Evolutionary conservation across 2,797 vertebrate genomes (phyloP), one percentile per base, ranked within the genome.

Genomic region (Gymnodraco acuticeps): DNA sequence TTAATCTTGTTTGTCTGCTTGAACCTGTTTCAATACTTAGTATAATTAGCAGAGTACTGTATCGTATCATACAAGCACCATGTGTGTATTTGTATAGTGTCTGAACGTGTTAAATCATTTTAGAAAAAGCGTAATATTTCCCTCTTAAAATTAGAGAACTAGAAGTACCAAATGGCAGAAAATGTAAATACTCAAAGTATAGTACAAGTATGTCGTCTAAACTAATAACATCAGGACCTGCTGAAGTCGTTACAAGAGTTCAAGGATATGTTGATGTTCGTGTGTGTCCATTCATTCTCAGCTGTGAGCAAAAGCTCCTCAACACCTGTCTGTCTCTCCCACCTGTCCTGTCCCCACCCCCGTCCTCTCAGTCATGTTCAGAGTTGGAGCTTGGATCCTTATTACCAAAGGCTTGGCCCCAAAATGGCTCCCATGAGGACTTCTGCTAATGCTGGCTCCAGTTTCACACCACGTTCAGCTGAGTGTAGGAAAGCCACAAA

Each of bases 391-490:
- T 70, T 68, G n/a, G 62, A 68, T 85, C 76, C 75, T 88, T 75
- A 80, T 84, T 84, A 80, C 61, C 11, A 14, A 45, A 45, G 71
- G 78, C 77, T 76, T 75, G 80, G 80, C 45, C 78, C 80, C 77
- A 81, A 85, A 83, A 87, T 82, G 75, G 77, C 79, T 89, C 88
- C 84, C 83, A 23, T 47, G 84, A 81, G 86, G 33, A 38, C 58
- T 66, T 63, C 27, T 54, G 54, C 56, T 74, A 76, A 86, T 64
- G 76, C 27, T 60, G 75, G 86, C 85, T 87, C 75, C 46, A 14
- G 77, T 81, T 85, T 82, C 81, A 72, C 11, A 62, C 47, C 52
- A 20, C 54, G 31, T 61, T 69, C 82, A 80, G 82, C 83, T 84
- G 79, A 59, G 70, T 77, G 64, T 17, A 27, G 48, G 68, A 58